Base-by-base conservation (phyloP, 1,140 invertebrate species). In the Oryctes rhinoceros region DNA sequence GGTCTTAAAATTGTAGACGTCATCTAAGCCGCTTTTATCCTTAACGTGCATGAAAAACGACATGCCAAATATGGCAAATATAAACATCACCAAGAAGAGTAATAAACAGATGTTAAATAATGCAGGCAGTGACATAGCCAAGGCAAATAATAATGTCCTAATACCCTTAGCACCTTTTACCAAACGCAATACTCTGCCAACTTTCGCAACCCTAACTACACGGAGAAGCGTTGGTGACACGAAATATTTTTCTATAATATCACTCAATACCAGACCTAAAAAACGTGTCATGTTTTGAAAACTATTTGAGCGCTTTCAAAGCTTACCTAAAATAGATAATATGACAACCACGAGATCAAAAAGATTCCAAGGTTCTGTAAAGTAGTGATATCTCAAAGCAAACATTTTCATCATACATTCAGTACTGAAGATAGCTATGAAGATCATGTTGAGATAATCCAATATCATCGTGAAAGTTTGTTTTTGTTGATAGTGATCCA, bases 311-410 rank as follows among this genome's bases (percentile, higher is more conserved):
- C 1, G 13, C 3, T 30, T 13, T 35, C 7, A 44, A 1, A 47
- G 11, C 18, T 93, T 92, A 97, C 96, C 95, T 90, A 97, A 93
- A 91, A 99, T 97, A 88, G 98, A 99, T 89, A 99, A 94, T 91
- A 98, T 97, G 87, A 99, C 98, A 88, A 99, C 97, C 86, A 98
- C 95, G 91, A 98, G 98, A 92, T 99, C 98, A 92, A 99, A 99
- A 85, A 99, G 92, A 91, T 99, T 99, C 98, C 98, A 99, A 80
- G 98, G 97, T 90, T 99, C 96, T 89, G 97, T 97, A 92, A 99
- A 99, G 91, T 99, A 99, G 91, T 98, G 95, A 91, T 96, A 97
- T 86, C 98, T 92, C 85, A 99, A 93, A 81, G 97, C 97, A 89
- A 99, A 96, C 87, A 99, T 94, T 92, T 99, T 99, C 90, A 99